phyloP scores from a whole-genome alignment of 2,797 vertebrate genomes.

The Ficedula albicollis region DNA sequence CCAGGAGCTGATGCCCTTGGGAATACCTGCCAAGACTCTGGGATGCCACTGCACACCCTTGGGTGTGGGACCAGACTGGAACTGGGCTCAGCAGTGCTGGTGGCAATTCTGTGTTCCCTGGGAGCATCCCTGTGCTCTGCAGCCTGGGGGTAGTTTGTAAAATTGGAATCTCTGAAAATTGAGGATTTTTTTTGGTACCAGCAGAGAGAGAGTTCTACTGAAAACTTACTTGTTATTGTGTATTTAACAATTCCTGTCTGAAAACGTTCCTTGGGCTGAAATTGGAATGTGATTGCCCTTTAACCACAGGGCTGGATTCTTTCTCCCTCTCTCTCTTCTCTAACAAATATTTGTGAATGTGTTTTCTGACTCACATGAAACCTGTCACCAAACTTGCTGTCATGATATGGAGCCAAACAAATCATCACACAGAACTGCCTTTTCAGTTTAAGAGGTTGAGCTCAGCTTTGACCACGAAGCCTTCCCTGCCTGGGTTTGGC shows the following conservation, averaged over 20 bases:
- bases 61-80: not conserved
- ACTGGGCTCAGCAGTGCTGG: not conserved
- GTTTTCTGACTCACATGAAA: not conserved
- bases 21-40: not conserved
- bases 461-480: not conserved
- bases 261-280: not conserved
- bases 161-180: not conserved
- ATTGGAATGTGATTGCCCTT: not conserved
- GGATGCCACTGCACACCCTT: not conserved
- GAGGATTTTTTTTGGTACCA: not conserved
- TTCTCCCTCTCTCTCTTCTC: not conserved
- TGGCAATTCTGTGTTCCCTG: not conserved
- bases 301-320: not conserved
- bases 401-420: not conserved
- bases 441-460: not conserved
- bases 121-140: not conserved
- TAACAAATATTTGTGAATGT: not conserved
- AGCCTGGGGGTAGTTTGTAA: not conserved
- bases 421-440: conserved; percentile 5
- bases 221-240: not conserved
- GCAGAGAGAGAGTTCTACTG: not conserved
- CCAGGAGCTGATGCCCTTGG: not conserved
- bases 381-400: not conserved
- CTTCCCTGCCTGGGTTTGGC: not conserved
- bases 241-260: not conserved